A percentile compares a stretch with the other conserved stretches of the same genome.
Evolutionary conservation across 1,140 invertebrate genomes (phyloP).

Genomic region (Episyrphus balteatus): DNA sequence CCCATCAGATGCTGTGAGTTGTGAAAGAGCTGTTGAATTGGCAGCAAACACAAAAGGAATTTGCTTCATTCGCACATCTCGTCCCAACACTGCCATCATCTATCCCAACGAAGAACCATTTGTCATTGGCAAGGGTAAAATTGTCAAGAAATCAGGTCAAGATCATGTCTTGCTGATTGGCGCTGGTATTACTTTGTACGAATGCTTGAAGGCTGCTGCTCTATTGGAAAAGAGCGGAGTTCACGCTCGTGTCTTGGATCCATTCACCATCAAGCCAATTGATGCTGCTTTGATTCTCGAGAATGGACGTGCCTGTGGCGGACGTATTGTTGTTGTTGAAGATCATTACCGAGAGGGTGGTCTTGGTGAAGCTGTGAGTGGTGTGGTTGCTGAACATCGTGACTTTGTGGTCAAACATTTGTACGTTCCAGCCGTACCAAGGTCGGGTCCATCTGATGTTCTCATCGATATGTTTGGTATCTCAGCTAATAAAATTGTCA

Average conservation of each 20-base stretch:
- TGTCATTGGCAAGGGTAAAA: slow-evolving; percentile 63
- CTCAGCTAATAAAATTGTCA: slow-evolving; percentile 65
- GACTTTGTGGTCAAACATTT: slow-evolving; percentile 74
- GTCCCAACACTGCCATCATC: slow-evolving; percentile 79
- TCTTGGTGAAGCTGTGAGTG: slow-evolving; percentile 85
- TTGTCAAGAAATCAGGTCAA: slow-evolving; percentile 59
- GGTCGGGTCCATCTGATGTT: slow-evolving; percentile 77
- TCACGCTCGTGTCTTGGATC: slow-evolving; percentile 74
- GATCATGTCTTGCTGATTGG: slow-evolving; percentile 84
- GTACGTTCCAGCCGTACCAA: slow-evolving; percentile 75
- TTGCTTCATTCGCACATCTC: slow-evolving; percentile 90
- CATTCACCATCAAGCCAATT: slow-evolving; percentile 92
- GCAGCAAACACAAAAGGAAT: slow-evolving; percentile 93
- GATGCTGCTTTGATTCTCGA: slow-evolving; percentile 67
- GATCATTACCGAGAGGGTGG: slow-evolving; percentile 93
- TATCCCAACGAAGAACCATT: slow-evolving; percentile 84
- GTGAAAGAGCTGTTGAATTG: slow-evolving; percentile 86
- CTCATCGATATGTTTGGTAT: slow-evolving; percentile 86
- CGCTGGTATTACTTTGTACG: slow-evolving; percentile 85
- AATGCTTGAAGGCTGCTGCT: slow-evolving; percentile 78
- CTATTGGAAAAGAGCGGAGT: slow-evolving; percentile 57
- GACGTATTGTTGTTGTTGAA: slow-evolving; percentile 84
- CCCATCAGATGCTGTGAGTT: slow-evolving; percentile 89
- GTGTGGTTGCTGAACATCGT: slow-evolving; percentile 60
- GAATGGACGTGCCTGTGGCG: slow-evolving; percentile 69